phyloP scores from a whole-genome alignment of 2,113 vertebrate genomes.

The Trogon surrucura region DNA sequence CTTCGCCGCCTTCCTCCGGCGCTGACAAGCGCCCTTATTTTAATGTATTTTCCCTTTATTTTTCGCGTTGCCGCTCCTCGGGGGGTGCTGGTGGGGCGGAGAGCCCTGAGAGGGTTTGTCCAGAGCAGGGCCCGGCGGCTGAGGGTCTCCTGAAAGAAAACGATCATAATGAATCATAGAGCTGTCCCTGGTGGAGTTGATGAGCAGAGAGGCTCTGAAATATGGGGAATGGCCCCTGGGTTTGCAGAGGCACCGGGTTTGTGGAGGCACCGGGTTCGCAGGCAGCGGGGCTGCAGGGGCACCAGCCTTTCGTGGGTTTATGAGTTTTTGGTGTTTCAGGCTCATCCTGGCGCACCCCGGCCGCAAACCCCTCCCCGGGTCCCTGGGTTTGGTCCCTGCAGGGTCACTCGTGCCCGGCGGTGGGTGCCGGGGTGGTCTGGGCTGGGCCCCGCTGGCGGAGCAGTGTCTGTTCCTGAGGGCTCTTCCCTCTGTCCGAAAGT shows the following conservation, averaged over 20 bases:
- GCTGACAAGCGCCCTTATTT: fast-evolving
- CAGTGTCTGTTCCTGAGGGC: not conserved
- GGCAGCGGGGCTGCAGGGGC: not conserved
- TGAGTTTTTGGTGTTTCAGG: not conserved
- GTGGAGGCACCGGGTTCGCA: fast-evolving
- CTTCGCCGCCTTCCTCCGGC: not conserved
- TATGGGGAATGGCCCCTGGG: not conserved
- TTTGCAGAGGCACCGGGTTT: not conserved
- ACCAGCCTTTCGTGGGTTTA: too few relatives aligned
- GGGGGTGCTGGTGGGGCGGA: not conserved
- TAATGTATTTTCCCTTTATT: not conserved
- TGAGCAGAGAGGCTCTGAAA: not conserved
- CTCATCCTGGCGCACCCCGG: fast-evolving
- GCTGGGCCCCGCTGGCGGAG: not conserved
- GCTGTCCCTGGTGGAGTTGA: not conserved
- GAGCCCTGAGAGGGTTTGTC: not conserved
- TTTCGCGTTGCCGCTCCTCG: not conserved
- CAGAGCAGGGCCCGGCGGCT: not conserved
- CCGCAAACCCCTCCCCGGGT: not conserved
- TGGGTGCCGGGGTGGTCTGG: fast-evolving
- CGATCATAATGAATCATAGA: fast-evolving
- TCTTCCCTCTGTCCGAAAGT: fast-evolving
- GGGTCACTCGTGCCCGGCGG: not conserved
- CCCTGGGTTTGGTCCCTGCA: not conserved
- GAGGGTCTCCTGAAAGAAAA: not conserved